Conservation (phyloP, 1,140 invertebrate species). For the Papilio aristodemus region DNA sequence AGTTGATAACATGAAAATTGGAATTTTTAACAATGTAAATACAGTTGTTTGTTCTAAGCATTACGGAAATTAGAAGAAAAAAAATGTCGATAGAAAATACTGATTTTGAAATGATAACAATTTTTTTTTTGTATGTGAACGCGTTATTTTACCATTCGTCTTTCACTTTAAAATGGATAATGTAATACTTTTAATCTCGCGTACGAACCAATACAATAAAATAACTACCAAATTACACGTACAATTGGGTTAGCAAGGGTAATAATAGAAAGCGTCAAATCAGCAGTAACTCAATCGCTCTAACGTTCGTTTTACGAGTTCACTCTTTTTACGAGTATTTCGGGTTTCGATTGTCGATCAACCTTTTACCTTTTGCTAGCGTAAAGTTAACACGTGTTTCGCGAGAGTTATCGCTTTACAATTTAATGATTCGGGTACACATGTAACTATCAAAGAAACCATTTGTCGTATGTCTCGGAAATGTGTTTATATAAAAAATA, state of each 20-base stretch:
- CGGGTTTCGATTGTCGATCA: slow-evolving; percentile 59
- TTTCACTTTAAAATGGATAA: no score
- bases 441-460: not conserved
- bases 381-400: slow-evolving; percentile 3
- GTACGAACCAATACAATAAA: not conserved
- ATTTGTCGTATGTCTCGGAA: no score
- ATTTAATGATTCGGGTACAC: not conserved
- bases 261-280: slow-evolving; percentile 39
- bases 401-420: not conserved
- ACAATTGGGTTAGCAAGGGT: slow-evolving; percentile 3
- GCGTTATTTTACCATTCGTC: no score
- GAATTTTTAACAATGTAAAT: no score
- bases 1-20: not conserved
- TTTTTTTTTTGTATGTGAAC: no score
- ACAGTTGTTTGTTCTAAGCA: no score
- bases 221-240: slow-evolving; percentile 12
- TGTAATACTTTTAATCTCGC: no score
- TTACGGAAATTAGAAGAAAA: no score
- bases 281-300: slow-evolving; percentile 55
- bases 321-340: slow-evolving; percentile 61
- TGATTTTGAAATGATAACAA: no score
- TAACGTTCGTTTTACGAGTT: slow-evolving; percentile 66
- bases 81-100: no score
- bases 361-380: slow-evolving; percentile 14
- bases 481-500: not conserved